Base-by-base conservation (phyloP, 2,797 vertebrate genomes). In the Tragopan temminckii region DNA sequence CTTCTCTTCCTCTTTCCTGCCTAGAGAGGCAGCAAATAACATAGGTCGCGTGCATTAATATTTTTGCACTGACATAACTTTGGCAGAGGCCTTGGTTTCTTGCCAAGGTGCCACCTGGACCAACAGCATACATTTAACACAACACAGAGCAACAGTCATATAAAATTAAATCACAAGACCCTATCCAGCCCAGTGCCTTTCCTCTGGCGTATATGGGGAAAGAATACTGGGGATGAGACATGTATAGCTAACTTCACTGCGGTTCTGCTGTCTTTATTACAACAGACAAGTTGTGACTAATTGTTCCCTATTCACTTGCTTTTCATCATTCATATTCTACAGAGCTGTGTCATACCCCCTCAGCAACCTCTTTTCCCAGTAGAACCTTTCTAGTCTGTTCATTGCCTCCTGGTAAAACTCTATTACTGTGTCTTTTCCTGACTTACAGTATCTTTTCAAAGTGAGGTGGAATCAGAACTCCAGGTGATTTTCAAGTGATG, bases 91-190 rank as follows among this genome's bases (percentile, higher is more conserved):
- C 70, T 90, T 94, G 96, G 70, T 11, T 80, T 80, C 83, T 86
- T 82, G 93, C 93, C 90, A 94, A 94, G 71, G 75, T 95, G 94
- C 88, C 93, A 95, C 96, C 95, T 94, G 95, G 91, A 82, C 74
- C 20, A 1, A 93, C 91, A 96, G 89, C 80, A 84, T 81, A 89
- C 43, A 85, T 86, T 91, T 96, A 94, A 79, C 82, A 94, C 69
- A 85, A 81, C 82, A 89, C 82, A 92, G 89, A 95, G 63, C 74
- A 94, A 79, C 82, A 91, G 88, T 85, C 94, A 76, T 50, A 69
- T 72, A 84, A 89, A 92, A 92, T 96, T 80, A 94, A 93, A 89
- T 92, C 91, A 96, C 79, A 85, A 80, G 82, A 68, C 48, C 43
- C 64, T 76, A 29, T 63, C 20, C 67, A 91, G 45, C 33, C 62